Base-by-base conservation (phyloP, 2,113 vertebrate species). In the Misgurnus anguillicaudatus region DNA sequence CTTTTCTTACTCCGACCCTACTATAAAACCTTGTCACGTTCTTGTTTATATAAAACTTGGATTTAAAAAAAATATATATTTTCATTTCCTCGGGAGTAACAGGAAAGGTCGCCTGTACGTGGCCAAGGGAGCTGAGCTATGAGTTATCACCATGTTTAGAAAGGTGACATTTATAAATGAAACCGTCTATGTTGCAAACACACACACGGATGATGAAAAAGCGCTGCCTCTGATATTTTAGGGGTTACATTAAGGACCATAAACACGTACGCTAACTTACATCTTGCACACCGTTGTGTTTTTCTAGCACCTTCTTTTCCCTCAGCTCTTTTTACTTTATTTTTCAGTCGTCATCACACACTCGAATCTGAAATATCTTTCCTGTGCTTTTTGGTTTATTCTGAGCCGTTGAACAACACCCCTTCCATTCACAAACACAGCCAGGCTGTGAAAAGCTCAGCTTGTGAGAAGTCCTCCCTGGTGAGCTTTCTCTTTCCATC, bases 71-170 rank as follows among this genome's bases (percentile, higher is more conserved):
- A 31, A 31, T 31, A 31, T 31, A 51, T 31, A 75, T 60, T 71
- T 71, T 82, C 6, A 57, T 79, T 82, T 82, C 66, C 57, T 48
- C 72, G 0, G 38, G 64, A 80, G 58, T 79, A 69, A 36, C 17
- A 60, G 65, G 21, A 45, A 81, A 74, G 83, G 74, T 83, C 85
- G 53, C 67, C 45, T 86, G 13, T 76, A 41, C 38, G 39, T 36
- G 4, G 64, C 55, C 45, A 24, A 69, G 61, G 42, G 60, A 58
- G 61, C 68, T 17, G 58, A 42, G 66, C 62, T 70, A 67, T 89
- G 87, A 90, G 85, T 88, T 86, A 90, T 87, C 39, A 8, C 80
- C 66, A 14, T 61, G 75, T 62, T 73, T 77, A 81, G 75, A 53
- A 81, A 83, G 48, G 57, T 84, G 88, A 88, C 84, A 83, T 85